Conservation (phyloP, 2,888 invertebrate genomes). For the Sarcophaga caerulescens region DNA sequence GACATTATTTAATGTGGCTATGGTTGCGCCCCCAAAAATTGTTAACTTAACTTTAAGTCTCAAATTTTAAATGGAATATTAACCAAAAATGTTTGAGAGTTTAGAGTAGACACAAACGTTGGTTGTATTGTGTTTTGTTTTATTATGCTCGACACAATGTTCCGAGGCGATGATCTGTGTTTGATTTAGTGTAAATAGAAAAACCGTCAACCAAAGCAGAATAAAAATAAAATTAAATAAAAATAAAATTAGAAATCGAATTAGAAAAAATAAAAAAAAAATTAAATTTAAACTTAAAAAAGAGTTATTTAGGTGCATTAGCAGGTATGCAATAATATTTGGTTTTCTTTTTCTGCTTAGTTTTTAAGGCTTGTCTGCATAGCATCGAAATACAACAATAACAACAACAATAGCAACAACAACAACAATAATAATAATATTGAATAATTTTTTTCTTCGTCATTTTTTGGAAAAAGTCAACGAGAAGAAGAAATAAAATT, state of each 20-base stretch:
- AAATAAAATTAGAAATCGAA: constrained; percentile 17
- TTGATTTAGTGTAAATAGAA: constrained; percentile 69
- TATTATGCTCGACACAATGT: constrained; percentile 56
- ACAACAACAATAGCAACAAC: too few species aligned
- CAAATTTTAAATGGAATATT: constrained; percentile 45
- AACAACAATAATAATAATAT: constrained; percentile 1
- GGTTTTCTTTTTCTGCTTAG: constrained; percentile 21
- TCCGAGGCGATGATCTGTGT: constrained; percentile 69
- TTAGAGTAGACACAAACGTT: not conserved
- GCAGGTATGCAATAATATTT: constrained; percentile 48
- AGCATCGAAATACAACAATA: constrained; percentile 47
- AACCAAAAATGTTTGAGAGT: constrained; percentile 17
- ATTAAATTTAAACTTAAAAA: constrained; percentile 33
- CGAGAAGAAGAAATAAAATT: constrained; percentile 58
- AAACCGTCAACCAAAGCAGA: constrained; percentile 61
- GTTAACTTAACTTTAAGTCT: constrained; percentile 58
- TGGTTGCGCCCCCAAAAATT: constrained; percentile 69
- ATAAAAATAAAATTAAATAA: constrained; percentile 25
- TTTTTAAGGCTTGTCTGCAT: constrained; percentile 69
- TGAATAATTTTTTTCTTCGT: not conserved
- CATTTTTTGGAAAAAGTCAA: constrained; percentile 5
- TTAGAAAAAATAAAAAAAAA: constrained; percentile 17
- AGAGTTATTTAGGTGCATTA: constrained; percentile 40
- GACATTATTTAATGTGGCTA: constrained; percentile 54
- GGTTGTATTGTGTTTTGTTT: not conserved